Conservation (phyloP, 2,797 vertebrate genomes). For the Pantherophis alleghaniensis region DNA sequence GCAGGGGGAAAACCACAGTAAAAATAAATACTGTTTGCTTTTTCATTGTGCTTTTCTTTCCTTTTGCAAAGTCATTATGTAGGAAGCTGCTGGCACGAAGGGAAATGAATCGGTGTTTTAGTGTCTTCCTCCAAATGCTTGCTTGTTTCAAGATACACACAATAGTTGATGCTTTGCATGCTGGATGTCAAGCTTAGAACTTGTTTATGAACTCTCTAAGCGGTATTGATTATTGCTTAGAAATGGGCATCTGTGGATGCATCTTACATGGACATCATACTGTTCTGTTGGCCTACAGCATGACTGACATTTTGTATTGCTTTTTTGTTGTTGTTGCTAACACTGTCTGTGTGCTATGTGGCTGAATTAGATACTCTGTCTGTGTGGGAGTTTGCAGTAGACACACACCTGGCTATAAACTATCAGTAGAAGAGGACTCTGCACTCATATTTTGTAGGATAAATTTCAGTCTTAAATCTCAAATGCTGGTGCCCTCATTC, state of each 20-base stretch:
- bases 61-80: constrained; percentile 37
- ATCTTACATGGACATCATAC: constrained; percentile 51
- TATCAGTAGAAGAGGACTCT: constrained; percentile 32
- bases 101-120: constrained; percentile 46
- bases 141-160: not conserved
- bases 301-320: constrained; percentile 54
- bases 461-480: constrained; percentile 40
- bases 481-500: constrained; percentile 23
- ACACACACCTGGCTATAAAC: constrained; percentile 38
- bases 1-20: constrained; percentile 35
- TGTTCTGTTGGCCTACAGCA: constrained; percentile 57
- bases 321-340: constrained; percentile 37
- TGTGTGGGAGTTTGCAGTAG: constrained; percentile 38
- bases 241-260: constrained; percentile 20
- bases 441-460: constrained; percentile 35
- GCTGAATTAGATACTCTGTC: constrained; percentile 59
- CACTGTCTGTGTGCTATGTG: constrained; percentile 51
- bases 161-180: constrained; percentile 37
- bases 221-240: constrained; percentile 25
- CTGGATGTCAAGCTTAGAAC: constrained; percentile 29
- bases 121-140: constrained; percentile 7
- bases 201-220: constrained; percentile 44
- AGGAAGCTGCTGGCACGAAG: constrained; percentile 25
- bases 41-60: constrained; percentile 33
- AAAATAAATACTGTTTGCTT: constrained; percentile 50